phyloP scores from a whole-genome alignment of 2,888 invertebrate species.

The Prosapia bicincta region DNA sequence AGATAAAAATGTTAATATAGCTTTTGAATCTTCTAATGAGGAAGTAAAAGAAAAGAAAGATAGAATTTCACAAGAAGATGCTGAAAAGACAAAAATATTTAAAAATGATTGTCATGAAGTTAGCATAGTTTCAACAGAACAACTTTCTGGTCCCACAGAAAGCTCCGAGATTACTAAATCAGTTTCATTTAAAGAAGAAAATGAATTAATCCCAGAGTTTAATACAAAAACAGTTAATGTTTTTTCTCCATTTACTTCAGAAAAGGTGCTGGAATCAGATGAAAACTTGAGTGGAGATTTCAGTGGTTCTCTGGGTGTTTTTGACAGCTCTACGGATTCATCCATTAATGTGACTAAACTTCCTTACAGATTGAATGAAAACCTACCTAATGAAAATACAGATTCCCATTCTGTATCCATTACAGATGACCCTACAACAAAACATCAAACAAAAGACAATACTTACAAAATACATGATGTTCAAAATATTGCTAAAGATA shows the following conservation, averaged over 20 bases:
- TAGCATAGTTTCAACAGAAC: not conserved
- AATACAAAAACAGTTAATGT: too few species aligned
- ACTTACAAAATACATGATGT: not conserved
- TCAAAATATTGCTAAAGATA: not conserved
- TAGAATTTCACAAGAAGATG: not conserved
- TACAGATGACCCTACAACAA: not conserved
- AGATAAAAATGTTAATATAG: not conserved
- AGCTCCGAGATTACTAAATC: not conserved
- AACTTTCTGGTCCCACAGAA: not conserved
- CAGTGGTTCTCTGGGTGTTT: not conserved
- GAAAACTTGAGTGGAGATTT: not conserved
- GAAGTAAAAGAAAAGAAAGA: conserved; percentile 13
- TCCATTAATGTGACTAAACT: too few species aligned
- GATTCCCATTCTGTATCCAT: too few species aligned
- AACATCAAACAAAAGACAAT: not conserved
- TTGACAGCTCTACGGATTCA: too few species aligned
- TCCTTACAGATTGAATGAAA: too few species aligned
- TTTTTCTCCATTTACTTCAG: too few species aligned
- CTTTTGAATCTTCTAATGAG: not conserved
- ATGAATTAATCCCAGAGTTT: not conserved
- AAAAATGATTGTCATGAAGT: not conserved
- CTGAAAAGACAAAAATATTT: not conserved
- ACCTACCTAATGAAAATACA: too few species aligned
- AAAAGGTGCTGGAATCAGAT: not conserved
- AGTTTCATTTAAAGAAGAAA: not conserved